Evolutionary conservation across 2,113 vertebrate genomes (phyloP).

Genomic region (Rhynchomys soricoides): DNA sequence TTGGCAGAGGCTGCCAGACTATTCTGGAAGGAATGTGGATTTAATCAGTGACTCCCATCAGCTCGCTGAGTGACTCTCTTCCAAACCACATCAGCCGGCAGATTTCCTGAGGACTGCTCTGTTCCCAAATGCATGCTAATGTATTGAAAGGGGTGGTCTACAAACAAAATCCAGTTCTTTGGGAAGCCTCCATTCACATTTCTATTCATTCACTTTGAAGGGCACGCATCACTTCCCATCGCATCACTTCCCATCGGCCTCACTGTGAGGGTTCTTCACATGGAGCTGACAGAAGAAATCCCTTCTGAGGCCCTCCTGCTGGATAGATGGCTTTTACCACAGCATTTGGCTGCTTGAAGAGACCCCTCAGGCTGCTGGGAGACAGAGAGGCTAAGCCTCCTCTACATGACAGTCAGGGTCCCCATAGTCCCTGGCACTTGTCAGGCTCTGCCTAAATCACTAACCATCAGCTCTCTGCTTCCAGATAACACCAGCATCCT

Average conservation of each 20-base stretch:
- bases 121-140: neutral
- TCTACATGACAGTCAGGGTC: neutral
- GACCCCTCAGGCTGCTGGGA: neutral
- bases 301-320: neutral
- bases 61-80: neutral
- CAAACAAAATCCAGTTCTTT: slow-evolving; percentile 30
- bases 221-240: neutral
- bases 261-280: neutral
- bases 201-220: slow-evolving; percentile 34
- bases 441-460: neutral
- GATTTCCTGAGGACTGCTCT: slow-evolving; percentile 29
- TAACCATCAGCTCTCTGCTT: neutral
- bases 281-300: neutral
- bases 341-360: neutral
- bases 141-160: slow-evolving; percentile 52
- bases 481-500: neutral
- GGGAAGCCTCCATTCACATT: neutral
- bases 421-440: neutral
- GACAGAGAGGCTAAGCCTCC: neutral
- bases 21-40: slow-evolving; percentile 45
- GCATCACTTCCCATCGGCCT: neutral
- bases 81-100: slow-evolving; percentile 47
- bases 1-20: slow-evolving; percentile 7
- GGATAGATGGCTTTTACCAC: neutral
- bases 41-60: slow-evolving; percentile 52